These are phyloP conservation scores for Uropsilus gracilis DNA, from an alignment of 2,113 vertebrate species.

Conservation along the genomic window DNA sequence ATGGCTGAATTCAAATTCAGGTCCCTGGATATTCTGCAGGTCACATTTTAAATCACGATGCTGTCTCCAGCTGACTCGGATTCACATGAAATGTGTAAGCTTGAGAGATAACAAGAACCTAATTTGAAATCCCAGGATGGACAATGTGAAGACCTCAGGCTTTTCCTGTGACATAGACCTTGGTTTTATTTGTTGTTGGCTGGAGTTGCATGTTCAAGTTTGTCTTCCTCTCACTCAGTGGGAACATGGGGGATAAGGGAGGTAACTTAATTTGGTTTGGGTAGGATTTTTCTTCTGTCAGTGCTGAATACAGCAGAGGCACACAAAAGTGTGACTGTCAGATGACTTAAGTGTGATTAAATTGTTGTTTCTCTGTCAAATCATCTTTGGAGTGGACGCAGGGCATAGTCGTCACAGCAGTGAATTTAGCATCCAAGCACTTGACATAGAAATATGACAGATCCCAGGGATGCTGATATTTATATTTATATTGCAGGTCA, in stretches of 20 bases:
- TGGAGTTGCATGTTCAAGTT: neutral
- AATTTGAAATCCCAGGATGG: neutral
- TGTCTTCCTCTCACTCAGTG: neutral
- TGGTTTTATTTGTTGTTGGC: neutral
- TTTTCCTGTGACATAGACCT: neutral
- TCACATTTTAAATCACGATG: neutral
- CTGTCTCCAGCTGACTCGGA: neutral
- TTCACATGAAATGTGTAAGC: neutral
- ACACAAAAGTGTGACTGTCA: neutral
- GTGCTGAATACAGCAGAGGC: neutral
- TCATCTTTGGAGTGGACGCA: neutral
- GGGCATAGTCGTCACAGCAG: neutral
- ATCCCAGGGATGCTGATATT: neutral
- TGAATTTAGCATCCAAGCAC: neutral
- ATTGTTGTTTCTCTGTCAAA: neutral
- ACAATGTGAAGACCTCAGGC: too few species aligned
- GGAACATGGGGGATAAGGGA: fast-evolving
- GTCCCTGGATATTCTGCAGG: neutral
- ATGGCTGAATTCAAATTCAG: neutral
- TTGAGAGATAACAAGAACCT: neutral
- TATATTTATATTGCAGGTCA: neutral
- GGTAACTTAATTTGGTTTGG: neutral
- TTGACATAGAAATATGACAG: neutral
- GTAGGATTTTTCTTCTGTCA: neutral
- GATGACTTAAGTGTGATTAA: neutral